Conservation (phyloP, 2,888 invertebrate species). For the Xestia rhomboidea region DNA sequence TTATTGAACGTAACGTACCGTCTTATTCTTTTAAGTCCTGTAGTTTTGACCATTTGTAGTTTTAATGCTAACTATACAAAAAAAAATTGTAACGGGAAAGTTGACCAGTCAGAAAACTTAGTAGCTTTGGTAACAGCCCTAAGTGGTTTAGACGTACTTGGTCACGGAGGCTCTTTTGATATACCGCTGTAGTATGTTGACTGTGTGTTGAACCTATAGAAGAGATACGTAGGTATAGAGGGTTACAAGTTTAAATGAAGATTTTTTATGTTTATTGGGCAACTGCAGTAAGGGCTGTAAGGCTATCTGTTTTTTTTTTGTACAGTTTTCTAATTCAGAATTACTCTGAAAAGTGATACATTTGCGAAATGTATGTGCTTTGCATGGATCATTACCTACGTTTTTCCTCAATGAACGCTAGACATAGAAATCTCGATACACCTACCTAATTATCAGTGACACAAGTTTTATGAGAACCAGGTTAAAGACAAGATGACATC, state of each 20-base stretch:
- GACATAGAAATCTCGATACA: neutral
- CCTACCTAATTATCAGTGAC: neutral
- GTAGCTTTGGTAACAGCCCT: neutral
- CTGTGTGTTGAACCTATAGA: too few relatives aligned
- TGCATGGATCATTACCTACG: neutral
- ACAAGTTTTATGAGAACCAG: conserved; percentile 33
- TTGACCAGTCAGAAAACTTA: neutral
- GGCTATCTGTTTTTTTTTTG: too few relatives aligned
- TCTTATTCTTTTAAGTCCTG: neutral
- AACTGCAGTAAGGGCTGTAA: neutral
- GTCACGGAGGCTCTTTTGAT: neutral
- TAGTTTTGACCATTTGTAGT: neutral
- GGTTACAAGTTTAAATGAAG: neutral
- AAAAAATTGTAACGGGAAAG: neutral
- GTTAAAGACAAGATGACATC: conserved; percentile 32
- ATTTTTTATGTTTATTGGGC: neutral
- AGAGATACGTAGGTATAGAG: neutral
- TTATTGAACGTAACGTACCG: neutral
- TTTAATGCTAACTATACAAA: neutral
- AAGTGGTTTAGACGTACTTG: neutral
- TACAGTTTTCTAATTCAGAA: too few relatives aligned
- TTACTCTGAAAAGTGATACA: too few relatives aligned
- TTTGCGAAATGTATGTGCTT: too few relatives aligned
- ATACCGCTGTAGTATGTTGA: neutral
- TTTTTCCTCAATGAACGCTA: too few relatives aligned